Conservation (phyloP, 1,140 invertebrate genomes). For the Trichonephila clavipes region DNA sequence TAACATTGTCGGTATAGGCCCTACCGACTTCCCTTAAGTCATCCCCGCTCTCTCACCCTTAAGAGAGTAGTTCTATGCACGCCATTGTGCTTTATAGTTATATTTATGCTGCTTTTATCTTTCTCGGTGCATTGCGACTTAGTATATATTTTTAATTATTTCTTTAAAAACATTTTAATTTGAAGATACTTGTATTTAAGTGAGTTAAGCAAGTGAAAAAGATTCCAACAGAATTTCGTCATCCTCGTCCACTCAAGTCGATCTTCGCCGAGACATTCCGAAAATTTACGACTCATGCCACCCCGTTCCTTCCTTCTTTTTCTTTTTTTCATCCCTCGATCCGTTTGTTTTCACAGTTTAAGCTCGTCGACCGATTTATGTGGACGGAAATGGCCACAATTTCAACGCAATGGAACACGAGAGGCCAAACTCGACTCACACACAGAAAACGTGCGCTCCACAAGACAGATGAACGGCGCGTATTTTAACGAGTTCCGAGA, state of each 20-base stretch:
- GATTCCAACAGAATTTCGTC: neutral
- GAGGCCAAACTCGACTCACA: neutral
- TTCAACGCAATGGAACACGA: conserved; percentile 54
- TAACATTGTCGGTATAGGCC: too few relatives aligned
- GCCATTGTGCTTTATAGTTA: too few relatives aligned
- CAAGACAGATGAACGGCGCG: conserved; percentile 50
- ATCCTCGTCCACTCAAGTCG: neutral
- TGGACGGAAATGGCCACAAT: conserved; percentile 48
- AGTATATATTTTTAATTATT: too few relatives aligned
- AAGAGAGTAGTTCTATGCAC: too few relatives aligned
- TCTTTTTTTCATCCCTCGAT: neutral
- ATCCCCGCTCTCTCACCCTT: too few relatives aligned
- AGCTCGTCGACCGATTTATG: conserved; percentile 50
- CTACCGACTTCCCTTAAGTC: too few relatives aligned
- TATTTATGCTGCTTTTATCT: too few relatives aligned
- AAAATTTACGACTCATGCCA: neutral
- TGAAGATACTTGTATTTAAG: too few relatives aligned
- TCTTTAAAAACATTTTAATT: too few relatives aligned
- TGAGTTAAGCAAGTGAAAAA: neutral
- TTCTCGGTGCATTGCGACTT: too few relatives aligned
- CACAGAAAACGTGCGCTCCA: neutral
- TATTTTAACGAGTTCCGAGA: conserved; percentile 64
- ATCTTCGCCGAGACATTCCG: neutral
- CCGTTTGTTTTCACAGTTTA: conserved; percentile 4
- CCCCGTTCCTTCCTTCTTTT: neutral